Evolutionary conservation across 2,888 invertebrate species (phyloP).

Genomic region (Phalera bucephala): DNA sequence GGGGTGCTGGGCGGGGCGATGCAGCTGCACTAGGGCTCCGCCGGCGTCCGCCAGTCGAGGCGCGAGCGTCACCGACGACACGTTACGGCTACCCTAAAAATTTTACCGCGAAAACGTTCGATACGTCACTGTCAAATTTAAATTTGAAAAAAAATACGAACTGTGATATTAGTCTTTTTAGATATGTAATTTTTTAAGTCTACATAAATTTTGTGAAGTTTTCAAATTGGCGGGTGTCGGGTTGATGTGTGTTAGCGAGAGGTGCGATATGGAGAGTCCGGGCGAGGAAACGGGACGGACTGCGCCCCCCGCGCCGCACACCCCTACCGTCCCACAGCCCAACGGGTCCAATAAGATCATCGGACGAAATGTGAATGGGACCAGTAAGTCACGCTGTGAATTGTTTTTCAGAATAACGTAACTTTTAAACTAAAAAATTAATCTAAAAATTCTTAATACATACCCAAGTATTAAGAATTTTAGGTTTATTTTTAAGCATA

Average conservation of each 20-base stretch:
- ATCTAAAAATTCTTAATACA: no score
- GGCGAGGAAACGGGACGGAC: constrained; percentile 76
- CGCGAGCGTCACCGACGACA: constrained; percentile 61
- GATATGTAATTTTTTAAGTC: constrained; percentile 20
- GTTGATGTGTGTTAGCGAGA: constrained; percentile 79
- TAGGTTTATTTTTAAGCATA: no score
- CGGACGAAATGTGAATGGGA: constrained; percentile 86
- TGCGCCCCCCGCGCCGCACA: constrained; percentile 63
- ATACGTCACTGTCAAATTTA: constrained; percentile 10
- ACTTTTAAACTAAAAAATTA: no score
- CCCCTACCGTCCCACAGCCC: constrained; percentile 69
- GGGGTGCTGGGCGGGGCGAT: constrained; percentile 76
- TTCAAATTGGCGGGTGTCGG: constrained; percentile 64
- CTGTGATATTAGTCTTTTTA: constrained; percentile 18
- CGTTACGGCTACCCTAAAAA: constrained; percentile 55
- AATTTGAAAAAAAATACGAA: constrained; percentile 12
- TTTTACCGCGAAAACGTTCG: constrained; percentile 41
- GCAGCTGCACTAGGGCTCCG: constrained; percentile 75
- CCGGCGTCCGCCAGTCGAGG: constrained; percentile 63
- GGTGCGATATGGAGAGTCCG: constrained; percentile 74
- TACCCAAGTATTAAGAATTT: no score
- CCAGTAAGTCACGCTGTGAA: constrained; percentile 78
- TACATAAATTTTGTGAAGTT: constrained; percentile 59
- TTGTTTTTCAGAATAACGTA: no score
- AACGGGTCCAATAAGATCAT: constrained; percentile 85